A percentile compares a stretch with the other conserved stretches of the same genome.
These are phyloP conservation scores for Ooceraea biroi DNA, from an alignment of 1,140 invertebrate genomes.

Conservation along the genomic window DNA sequence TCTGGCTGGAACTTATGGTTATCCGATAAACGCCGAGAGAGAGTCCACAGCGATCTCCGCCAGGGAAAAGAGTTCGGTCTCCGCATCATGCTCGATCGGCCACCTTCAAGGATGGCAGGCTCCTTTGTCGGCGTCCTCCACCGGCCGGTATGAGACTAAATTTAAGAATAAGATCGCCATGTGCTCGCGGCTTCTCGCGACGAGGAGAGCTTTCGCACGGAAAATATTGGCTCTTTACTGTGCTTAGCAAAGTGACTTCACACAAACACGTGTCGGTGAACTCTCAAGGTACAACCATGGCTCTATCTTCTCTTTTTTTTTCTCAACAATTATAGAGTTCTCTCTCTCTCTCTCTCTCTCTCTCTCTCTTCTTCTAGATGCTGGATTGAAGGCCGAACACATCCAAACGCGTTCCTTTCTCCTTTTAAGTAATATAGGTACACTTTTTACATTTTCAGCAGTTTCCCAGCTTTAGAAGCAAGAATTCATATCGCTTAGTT, in stretches of 20 bases:
- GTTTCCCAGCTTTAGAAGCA: background rate
- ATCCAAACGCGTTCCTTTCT: background rate
- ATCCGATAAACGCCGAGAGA: slow-evolving; percentile 68
- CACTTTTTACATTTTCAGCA: background rate
- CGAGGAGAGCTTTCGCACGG: background rate
- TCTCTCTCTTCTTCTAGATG: background rate
- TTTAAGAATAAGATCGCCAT: slow-evolving; percentile 59
- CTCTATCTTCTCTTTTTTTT: background rate
- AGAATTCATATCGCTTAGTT: slow-evolving; percentile 4
- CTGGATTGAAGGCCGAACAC: background rate
- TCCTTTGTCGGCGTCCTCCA: slow-evolving; percentile 66
- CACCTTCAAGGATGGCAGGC: slow-evolving; percentile 68
- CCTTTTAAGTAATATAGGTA: slow-evolving; percentile 9
- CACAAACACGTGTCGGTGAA: background rate
- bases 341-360: no score
- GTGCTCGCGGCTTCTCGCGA: slow-evolving; percentile 37
- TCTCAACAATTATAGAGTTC: background rate
- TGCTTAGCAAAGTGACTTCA: slow-evolving; percentile 5
- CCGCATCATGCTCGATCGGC: slow-evolving; percentile 69
- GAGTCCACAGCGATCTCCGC: slow-evolving; percentile 35
- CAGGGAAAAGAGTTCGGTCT: slow-evolving; percentile 64
- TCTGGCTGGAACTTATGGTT: slow-evolving; percentile 74
- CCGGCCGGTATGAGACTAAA: slow-evolving; percentile 62
- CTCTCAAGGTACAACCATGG: background rate
- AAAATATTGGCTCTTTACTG: slow-evolving; percentile 46